These are phyloP conservation scores for Potamilus streckersoni DNA, from an alignment of 1,140 invertebrate species.

Conservation along the genomic window DNA sequence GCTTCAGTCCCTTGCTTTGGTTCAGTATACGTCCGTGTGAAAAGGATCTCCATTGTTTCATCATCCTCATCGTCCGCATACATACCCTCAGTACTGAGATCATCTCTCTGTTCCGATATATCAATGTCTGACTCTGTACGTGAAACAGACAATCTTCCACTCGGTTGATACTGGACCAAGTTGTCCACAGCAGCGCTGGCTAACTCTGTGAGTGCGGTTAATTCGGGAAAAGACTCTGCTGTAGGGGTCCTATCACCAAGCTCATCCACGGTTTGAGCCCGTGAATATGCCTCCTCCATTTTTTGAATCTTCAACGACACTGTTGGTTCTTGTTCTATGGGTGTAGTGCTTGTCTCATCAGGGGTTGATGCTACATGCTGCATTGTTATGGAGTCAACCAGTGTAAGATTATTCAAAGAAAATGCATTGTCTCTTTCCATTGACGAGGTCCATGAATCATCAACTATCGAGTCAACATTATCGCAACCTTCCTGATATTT, in stretches of 20 bases:
- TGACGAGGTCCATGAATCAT: too few relatives aligned
- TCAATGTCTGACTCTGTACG: conserved; percentile 57
- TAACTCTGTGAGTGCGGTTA: conserved; percentile 22
- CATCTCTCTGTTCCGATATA: conserved; percentile 51
- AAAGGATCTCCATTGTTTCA: conserved; percentile 41
- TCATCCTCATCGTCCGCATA: conserved; percentile 58
- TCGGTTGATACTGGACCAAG: conserved; percentile 23
- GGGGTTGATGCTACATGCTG: not conserved
- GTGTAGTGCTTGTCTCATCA: not conserved
- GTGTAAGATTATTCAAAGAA: conserved; percentile 1
- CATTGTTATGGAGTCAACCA: not conserved
- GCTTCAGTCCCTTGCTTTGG: conserved; percentile 34
- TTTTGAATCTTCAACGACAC: not conserved
- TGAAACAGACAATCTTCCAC: conserved; percentile 36
- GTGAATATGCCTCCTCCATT: not conserved
- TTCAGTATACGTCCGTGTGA: conserved; percentile 45
- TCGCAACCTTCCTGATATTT: too few relatives aligned
- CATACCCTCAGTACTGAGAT: conserved; percentile 47
- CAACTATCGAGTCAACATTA: too few relatives aligned
- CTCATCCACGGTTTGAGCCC: conserved; percentile 22
- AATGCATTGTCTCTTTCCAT: not conserved
- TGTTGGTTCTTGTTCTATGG: not conserved
- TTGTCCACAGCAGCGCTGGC: conserved; percentile 13
- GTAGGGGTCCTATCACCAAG: conserved; percentile 34
- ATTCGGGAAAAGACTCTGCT: conserved; percentile 16